Evolutionary conservation across 2,888 invertebrate species (phyloP), one percentile per base, ranked within the genome.

Genomic region (Parasteatoda lunata): DNA sequence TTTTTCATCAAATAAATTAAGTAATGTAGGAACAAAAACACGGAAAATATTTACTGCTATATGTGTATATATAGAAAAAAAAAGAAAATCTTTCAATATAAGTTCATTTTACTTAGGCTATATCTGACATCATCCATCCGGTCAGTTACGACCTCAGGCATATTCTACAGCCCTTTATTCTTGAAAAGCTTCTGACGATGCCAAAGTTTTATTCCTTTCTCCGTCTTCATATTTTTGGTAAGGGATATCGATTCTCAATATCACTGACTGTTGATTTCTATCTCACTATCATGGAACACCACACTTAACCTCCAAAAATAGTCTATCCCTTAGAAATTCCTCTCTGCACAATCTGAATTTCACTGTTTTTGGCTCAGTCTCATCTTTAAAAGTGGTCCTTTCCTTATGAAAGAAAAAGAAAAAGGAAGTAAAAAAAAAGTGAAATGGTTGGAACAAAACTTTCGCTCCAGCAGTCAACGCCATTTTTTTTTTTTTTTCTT

Each of bases 191-290:
- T 47, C 15, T 75, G 80, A 49, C 30, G 45, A 52, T 47, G 51
- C 47, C 68, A 59, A 65, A 30, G 30, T 45, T 52, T 80, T 52
- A 73, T 80, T 72, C 59, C 30, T 65, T 52, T n/a, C 75, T 30
- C 13, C 9, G 75, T n/a, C n/a, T 59, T 59, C 59, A 59, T 59
- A 59, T n/a, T 59, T 59, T 59, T 13, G 59, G 59, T 64, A 9
- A 30, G 30, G 47, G 15, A 11, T 77, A 84, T 84, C 77, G 84
- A 84, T 84, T 77, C 72, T 84, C 84, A 84, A 84, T 84, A 84
- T 77, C 71, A 72, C 77, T 65, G 77, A 66, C 72, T 77, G 84
- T 73, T 80, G 71, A 80, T 80, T 80, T 66, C 82, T 68, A 54
- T 69, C 69, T 68, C 68, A 52, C 64, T n/a, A 48, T 30, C 13